phyloP scores from a whole-genome alignment of 2,797 vertebrate genomes.

The Centroberyx gerrardi region DNA sequence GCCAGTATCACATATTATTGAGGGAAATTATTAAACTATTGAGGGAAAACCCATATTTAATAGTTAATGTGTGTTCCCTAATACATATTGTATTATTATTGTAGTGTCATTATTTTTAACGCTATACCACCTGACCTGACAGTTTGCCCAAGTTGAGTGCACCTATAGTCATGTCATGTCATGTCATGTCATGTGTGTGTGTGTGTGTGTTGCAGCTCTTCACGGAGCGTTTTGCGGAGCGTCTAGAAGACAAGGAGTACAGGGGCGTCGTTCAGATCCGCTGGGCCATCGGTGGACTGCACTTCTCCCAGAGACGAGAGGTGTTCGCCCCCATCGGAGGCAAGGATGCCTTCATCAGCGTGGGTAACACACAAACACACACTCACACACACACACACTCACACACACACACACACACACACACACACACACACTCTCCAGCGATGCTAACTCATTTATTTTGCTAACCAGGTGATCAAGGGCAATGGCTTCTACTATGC shows the following conservation, averaged over 20 bases:
- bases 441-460: background rate
- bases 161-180: background rate
- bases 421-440: background rate
- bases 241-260: slow-evolving; percentile 84
- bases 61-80: no score
- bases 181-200: background rate
- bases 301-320: slow-evolving; percentile 91
- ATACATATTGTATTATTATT: no score
- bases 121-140: background rate
- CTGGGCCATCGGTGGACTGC: slow-evolving; percentile 94
- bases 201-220: slow-evolving; percentile 76
- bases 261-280: slow-evolving; percentile 85
- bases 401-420: background rate
- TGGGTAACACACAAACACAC: slow-evolving; percentile 50
- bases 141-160: background rate
- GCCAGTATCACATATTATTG: no score
- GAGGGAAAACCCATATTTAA: no score
- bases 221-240: slow-evolving; percentile 82
- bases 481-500: no score
- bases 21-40: no score
- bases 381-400: background rate
- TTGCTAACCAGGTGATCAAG: no score
- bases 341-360: slow-evolving; percentile 82
- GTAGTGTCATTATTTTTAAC: background rate
- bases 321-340: slow-evolving; percentile 86